These are phyloP conservation scores for Paramisgurnus dabryanus DNA, from an alignment of 2,113 vertebrate genomes.

Conservation along the genomic window DNA sequence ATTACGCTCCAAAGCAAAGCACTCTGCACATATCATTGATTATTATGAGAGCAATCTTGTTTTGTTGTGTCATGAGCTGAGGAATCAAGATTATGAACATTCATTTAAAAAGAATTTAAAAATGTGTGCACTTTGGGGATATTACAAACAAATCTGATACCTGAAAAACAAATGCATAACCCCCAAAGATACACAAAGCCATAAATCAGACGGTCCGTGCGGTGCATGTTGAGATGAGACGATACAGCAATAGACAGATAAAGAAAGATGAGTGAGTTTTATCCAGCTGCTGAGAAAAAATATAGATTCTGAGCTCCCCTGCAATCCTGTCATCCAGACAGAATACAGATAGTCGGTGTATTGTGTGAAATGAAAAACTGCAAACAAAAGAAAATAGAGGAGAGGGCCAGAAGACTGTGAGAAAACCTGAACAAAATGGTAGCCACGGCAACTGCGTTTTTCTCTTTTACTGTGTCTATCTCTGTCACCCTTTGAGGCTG, in stretches of 20 bases:
- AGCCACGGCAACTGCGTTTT: conserved; percentile 59
- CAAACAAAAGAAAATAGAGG: conserved; percentile 25
- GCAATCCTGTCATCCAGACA: not conserved
- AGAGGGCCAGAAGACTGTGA: conserved; percentile 20
- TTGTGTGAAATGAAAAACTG: conserved; percentile 1
- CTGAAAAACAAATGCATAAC: not conserved
- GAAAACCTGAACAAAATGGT: conserved; percentile 41
- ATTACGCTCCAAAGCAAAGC: too few species aligned
- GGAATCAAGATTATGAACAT: too few species aligned
- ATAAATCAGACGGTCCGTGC: not conserved
- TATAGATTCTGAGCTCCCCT: not conserved
- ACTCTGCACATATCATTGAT: too few species aligned
- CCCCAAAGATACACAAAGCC: too few species aligned
- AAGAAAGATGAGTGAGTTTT: not conserved
- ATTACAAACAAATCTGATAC: not conserved
- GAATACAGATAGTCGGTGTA: conserved; percentile 9
- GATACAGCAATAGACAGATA: not conserved
- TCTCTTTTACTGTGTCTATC: conserved; percentile 49
- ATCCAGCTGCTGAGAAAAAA: not conserved
- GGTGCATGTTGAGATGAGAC: too few species aligned
- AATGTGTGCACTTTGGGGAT: too few species aligned
- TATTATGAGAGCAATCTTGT: too few species aligned
- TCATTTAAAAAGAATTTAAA: too few species aligned
- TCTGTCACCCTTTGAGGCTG: not conserved
- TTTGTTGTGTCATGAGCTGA: too few species aligned